Conservation (phyloP, 2,888 invertebrate genomes). For the Phyto melanocephala region DNA sequence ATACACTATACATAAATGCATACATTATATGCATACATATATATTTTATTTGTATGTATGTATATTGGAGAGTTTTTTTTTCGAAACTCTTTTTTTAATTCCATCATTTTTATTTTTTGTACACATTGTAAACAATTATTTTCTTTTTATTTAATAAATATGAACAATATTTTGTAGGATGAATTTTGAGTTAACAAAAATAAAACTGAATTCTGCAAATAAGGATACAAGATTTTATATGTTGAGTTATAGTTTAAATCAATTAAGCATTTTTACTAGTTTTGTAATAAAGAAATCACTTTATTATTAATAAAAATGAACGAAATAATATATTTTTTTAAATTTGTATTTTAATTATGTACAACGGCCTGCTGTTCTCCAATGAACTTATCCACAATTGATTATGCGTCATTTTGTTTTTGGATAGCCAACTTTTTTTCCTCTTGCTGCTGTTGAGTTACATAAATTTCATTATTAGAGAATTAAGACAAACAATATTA, state of each 20-base stretch:
- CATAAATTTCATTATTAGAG: constrained; percentile 8
- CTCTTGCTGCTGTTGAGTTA: constrained; percentile 8
- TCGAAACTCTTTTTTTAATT: constrained; percentile 48
- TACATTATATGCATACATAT: background rate
- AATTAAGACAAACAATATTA: background rate
- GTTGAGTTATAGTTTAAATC: constrained; percentile 63
- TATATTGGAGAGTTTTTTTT: constrained; percentile 40
- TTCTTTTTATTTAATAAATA: constrained; percentile 31
- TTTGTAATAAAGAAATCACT: constrained; percentile 73
- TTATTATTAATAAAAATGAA: constrained; percentile 72
- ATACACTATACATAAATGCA: constrained; percentile 10
- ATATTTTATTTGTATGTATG: no score
- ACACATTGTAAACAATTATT: constrained; percentile 19
- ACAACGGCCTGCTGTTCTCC: constrained; percentile 37
- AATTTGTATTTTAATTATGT: constrained; percentile 17
- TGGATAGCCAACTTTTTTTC: background rate
- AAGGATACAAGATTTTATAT: constrained; percentile 62
- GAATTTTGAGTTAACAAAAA: constrained; percentile 25
- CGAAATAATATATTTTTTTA: constrained; percentile 46
- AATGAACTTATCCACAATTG: constrained; percentile 33
- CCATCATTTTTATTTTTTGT: constrained; percentile 45
- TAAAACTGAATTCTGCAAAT: constrained; percentile 16
- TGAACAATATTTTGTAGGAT: constrained; percentile 38
- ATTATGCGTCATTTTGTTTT: constrained; percentile 8
- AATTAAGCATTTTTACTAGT: constrained; percentile 73